Percentiles rank a stretch among this genome's conserved stretches.
phyloP scores from a whole-genome alignment of 2,888 invertebrate species.

The Drepanosiphum platanoidis region DNA sequence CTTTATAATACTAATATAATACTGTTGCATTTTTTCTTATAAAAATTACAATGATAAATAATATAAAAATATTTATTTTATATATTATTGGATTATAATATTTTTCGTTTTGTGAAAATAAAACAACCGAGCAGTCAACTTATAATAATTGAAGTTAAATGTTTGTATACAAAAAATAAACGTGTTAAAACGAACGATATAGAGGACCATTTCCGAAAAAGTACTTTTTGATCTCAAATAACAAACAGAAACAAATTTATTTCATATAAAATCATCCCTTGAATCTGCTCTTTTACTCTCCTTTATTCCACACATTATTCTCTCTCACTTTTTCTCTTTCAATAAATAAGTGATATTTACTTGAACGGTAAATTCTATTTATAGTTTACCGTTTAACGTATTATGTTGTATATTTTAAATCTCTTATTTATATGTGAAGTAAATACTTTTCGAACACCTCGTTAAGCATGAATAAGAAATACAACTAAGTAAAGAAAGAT shows the following conservation, averaged over 20 bases:
- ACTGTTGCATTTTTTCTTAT: too few relatives aligned
- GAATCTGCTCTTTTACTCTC: background rate
- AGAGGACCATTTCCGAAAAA: background rate
- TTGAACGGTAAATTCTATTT: conserved; percentile 29
- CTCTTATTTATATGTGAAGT: background rate
- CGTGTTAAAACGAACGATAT: background rate
- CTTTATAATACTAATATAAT: too few relatives aligned
- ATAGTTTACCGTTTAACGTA: background rate
- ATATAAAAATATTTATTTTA: background rate
- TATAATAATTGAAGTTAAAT: background rate
- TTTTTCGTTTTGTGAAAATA: background rate
- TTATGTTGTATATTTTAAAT: conserved; percentile 8
- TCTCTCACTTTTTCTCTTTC: background rate
- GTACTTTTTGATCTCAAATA: background rate
- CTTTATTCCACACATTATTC: background rate
- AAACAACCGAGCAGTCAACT: background rate
- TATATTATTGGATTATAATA: background rate
- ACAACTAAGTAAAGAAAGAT: conserved; percentile 5
- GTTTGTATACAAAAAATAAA: background rate
- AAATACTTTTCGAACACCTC: background rate
- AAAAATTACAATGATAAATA: background rate
- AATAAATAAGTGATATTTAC: conserved; percentile 40
- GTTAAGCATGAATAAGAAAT: conserved; percentile 18
- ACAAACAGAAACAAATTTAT: conserved; percentile 1
- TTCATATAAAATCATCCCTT: background rate